These are phyloP conservation scores for Amiota communis DNA, from an alignment of 2,888 invertebrate genomes.

Conservation along the genomic window DNA sequence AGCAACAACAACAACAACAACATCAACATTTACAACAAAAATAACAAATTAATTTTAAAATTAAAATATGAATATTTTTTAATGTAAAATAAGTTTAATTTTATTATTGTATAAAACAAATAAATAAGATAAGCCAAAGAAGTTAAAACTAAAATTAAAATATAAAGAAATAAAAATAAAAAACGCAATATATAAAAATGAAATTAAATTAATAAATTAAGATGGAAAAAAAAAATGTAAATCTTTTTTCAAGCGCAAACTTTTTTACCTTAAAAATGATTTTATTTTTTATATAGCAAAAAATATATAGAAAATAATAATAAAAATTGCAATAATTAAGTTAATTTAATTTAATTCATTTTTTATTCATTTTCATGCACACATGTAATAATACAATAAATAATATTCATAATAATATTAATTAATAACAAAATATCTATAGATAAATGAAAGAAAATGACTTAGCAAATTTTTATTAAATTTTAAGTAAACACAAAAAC, in stretches of 20 bases:
- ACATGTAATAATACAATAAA: neutral
- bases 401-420: neutral
- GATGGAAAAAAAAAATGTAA: neutral
- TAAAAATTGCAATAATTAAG: constrained; percentile 14
- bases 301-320: constrained; percentile 5
- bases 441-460: constrained; percentile 18
- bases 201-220: constrained; percentile 31
- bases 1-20: constrained; percentile 31
- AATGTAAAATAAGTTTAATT: constrained; percentile 9
- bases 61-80: constrained; percentile 36
- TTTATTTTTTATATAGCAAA: constrained; percentile 10
- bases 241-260: constrained; percentile 16
- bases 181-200: neutral
- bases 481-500: constrained; percentile 20
- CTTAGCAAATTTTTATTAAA: constrained; percentile 21
- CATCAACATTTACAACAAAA: no score
- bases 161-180: constrained; percentile 18
- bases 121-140: constrained; percentile 73
- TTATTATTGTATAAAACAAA: constrained; percentile 28
- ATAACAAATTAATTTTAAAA: constrained; percentile 54
- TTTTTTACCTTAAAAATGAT: constrained; percentile 24
- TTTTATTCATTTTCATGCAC: neutral
- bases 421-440: neutral
- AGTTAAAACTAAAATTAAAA: constrained; percentile 40
- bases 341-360: neutral